Evolutionary conservation across 2,888 invertebrate species (phyloP), one percentile per base, ranked within the genome.

Genomic region (Torymus tubicola): DNA sequence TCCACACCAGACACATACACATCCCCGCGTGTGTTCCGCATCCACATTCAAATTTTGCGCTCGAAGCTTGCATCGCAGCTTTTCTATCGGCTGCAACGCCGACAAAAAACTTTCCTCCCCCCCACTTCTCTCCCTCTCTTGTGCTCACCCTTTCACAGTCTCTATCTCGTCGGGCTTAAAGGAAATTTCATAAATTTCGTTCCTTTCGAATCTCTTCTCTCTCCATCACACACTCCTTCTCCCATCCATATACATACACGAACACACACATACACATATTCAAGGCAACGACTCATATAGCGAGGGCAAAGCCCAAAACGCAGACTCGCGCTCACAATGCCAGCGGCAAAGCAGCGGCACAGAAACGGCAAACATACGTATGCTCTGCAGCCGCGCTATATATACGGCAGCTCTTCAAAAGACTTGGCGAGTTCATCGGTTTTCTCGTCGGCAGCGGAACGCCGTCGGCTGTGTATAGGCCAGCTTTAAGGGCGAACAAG

Each of bases 401-500:
- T 14, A 55, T 57, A 24, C 58, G 12, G 64, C n/a, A 10, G 52
- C 57, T 77, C 77, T 77, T 71, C 70, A 60, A 70, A 77, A 77
- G 70, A 77, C 64, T 77, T 64, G 21, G 63, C 70, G 58, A 64
- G 70, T 63, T 68, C 63, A 64, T 70, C 70, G 77, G 70, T 61
- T 77, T 71, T 65, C 70, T 55, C 74, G 42, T 42, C 42, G 42
- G 42, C 42, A 42, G 42, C 42, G 42, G 42, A 42, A 42, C 42
- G 42, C 42, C n/a, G 10, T 31, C 55, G 18, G 16, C 14, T 42
- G 42, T 60, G 61, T 16, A 18, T 55, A 11, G 67, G 67, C 8
- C 69, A 60, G 64, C 70, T 78, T 60, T 71, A 70, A 77, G 60
- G 71, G 53, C 57, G 65, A 71, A 65, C 77, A 58, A 72, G 60